A percentile compares a stretch with the other conserved stretches of the same genome.
phyloP scores from a whole-genome alignment of 2,113 vertebrate genomes.

The Phrynocephalus versicolor region DNA sequence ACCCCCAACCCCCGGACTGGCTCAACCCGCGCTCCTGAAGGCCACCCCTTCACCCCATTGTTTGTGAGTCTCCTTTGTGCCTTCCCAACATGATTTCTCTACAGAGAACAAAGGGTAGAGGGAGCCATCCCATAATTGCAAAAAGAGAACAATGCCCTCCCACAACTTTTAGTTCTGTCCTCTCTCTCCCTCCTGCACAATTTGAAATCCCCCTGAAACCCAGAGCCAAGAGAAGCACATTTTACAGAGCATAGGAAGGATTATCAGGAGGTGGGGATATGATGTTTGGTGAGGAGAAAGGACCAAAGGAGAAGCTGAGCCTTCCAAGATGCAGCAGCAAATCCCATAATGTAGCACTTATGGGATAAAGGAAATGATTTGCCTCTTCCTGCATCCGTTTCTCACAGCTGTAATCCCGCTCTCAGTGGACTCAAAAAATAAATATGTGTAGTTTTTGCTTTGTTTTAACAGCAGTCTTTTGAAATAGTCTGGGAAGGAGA shows the following conservation, averaged over 20 bases:
- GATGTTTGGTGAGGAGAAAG: background rate
- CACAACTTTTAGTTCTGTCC: background rate
- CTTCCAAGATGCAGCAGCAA: background rate
- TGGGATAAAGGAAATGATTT: background rate
- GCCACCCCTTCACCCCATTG: background rate
- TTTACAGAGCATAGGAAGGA: too few species aligned
- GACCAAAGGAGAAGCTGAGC: background rate
- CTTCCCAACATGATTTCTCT: background rate
- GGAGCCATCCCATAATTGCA: background rate
- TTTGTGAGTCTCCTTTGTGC: background rate
- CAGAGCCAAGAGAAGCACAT: background rate
- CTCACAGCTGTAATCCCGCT: too few species aligned
- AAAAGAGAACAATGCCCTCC: background rate
- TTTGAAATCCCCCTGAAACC: background rate
- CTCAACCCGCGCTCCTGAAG: background rate
- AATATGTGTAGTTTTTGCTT: too few species aligned
- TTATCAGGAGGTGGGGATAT: background rate
- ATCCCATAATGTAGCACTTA: background rate
- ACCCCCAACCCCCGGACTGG: too few species aligned
- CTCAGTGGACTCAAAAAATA: too few species aligned
- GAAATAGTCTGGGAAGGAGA: too few species aligned
- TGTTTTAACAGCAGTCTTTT: too few species aligned
- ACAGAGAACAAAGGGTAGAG: background rate
- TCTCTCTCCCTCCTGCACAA: background rate
- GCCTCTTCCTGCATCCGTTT: too few species aligned